Evolutionary conservation across 2,797 vertebrate genomes (phyloP).

Genomic region (Crenuchus spilurus): DNA sequence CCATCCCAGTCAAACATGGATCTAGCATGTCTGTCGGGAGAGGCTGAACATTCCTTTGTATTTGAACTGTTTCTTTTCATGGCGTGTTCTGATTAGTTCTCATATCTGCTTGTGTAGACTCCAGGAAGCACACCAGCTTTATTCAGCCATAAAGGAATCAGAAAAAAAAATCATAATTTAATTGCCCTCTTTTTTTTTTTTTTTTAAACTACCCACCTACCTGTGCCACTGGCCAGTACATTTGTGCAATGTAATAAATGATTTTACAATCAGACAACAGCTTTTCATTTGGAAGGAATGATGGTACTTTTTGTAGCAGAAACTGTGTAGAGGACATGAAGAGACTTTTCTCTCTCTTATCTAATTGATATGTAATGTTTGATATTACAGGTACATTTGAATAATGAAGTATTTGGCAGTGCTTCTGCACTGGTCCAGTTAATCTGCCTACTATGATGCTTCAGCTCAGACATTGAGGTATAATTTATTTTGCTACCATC

Average conservation of each 20-base stretch:
- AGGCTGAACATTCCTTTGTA: constrained; percentile 18
- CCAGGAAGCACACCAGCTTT: constrained; percentile 33
- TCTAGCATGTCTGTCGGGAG: not conserved
- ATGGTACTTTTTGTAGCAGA: not conserved
- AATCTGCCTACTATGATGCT: too few relatives aligned
- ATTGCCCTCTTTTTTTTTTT: constrained; percentile 27
- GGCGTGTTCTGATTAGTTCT: constrained; percentile 8
- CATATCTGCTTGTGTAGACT: constrained; percentile 11
- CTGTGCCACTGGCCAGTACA: constrained; percentile 53
- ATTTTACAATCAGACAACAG: constrained; percentile 42
- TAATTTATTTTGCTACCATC: too few relatives aligned
- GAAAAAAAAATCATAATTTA: constrained; percentile 39
- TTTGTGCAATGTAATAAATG: constrained; percentile 73
- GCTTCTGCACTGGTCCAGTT: too few relatives aligned
- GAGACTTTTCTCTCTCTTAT: too few relatives aligned
- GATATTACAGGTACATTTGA: too few relatives aligned
- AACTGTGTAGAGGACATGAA: too few relatives aligned
- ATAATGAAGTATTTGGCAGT: too few relatives aligned
- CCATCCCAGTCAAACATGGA: not conserved
- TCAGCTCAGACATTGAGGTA: too few relatives aligned
- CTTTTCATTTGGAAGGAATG: not conserved
- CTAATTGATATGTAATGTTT: too few relatives aligned
- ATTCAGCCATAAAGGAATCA: constrained; percentile 24
- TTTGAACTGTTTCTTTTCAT: not conserved
- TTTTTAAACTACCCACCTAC: constrained; percentile 58